Percentiles rank a stretch among this genome's conserved stretches.
phyloP scores from a whole-genome alignment of 2,113 vertebrate species.

The Aythya baeri region DNA sequence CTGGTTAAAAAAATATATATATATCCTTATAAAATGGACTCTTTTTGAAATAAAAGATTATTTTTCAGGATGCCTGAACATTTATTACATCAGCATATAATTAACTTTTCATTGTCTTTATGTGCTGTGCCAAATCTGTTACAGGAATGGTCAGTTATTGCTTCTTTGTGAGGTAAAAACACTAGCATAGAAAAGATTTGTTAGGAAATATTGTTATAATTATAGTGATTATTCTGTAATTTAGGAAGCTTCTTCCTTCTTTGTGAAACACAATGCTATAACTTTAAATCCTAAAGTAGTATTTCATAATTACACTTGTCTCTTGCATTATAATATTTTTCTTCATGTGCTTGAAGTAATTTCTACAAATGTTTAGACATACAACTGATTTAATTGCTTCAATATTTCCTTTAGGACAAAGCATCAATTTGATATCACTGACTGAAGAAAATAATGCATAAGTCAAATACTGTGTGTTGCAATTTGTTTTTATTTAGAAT shows the following conservation, averaged over 20 bases:
- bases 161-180: slow-evolving; percentile 1
- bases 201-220: not conserved
- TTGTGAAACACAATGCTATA: not conserved
- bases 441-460: not conserved
- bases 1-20: not conserved
- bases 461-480: not conserved
- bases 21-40: not conserved
- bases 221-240: not conserved
- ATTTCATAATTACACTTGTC: not conserved
- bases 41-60: slow-evolving; percentile 32
- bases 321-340: not conserved
- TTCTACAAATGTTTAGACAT: not conserved
- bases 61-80: slow-evolving; percentile 50
- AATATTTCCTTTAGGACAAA: not conserved
- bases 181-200: not conserved
- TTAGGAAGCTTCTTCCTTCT: not conserved
- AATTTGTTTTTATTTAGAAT: not conserved
- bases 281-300: not conserved
- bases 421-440: not conserved
- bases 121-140: slow-evolving; percentile 1
- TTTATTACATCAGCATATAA: slow-evolving; percentile 46
- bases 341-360: not conserved
- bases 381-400: not conserved
- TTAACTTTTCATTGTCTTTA: slow-evolving; percentile 52
- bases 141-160: slow-evolving; percentile 13